Evolutionary conservation across 1,140 invertebrate genomes (phyloP), one percentile per base, ranked within the genome.

Genomic region (Micrasema minimum): DNA sequence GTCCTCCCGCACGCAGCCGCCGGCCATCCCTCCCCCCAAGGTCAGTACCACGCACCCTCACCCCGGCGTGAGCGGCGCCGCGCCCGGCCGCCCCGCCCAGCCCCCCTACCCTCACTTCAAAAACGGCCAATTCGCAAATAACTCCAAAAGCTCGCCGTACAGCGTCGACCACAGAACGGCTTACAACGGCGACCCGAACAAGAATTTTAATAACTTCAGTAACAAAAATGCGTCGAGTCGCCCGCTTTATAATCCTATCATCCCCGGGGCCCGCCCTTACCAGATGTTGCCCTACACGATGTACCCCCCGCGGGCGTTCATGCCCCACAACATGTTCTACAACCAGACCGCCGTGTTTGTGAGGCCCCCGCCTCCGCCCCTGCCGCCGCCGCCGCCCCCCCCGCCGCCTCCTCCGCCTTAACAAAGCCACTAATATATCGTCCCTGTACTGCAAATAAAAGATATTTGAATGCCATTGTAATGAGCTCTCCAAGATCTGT

Each of bases 361-460:
- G 11, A 59, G 53, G 1, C 72, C 72, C 2, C 66, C 72, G n/a
- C 61, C 61, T 1, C 72, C 72, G 10, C 67, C 72, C 9, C 67
- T 68, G 14, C 72, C 66, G 0, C 72, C 72, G 0, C 72, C 66
- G 9, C 62, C 55, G 11, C 72, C 72, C 7, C 72, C 72, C 20
- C 71, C 71, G 11, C 59, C 59, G 4, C 59, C 59, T 2, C 59
- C 59, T n/a, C 59, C 59, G 11, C 59, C 43, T 0, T 64, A 64
- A 22, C 2, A 31, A 31, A n/a, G n/a, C n/a, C n/a, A n/a, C n/a
- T n/a, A n/a, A n/a, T n/a, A n/a, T n/a, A n/a, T n/a, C n/a, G n/a
- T n/a, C n/a, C n/a, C n/a, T n/a, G n/a, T n/a, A n/a, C n/a, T n/a
- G n/a, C n/a, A n/a, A n/a, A n/a, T n/a, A n/a, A n/a, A n/a, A n/a